Evolutionary conservation across 2,797 vertebrate species (phyloP).

Genomic region (Limnodromus scolopaceus): DNA sequence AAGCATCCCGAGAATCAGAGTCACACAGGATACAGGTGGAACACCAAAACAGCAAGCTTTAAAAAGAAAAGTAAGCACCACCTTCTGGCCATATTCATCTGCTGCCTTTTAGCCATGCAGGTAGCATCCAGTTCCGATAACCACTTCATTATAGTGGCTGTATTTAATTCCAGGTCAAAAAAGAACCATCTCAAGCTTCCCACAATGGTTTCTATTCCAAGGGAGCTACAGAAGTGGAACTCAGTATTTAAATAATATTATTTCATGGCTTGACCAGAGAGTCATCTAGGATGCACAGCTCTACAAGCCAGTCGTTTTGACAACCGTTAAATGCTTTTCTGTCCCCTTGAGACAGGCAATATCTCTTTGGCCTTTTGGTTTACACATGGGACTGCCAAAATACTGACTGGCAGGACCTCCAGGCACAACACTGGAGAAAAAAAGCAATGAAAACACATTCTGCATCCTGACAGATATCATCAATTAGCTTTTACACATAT

Average conservation of each 20-base stretch:
- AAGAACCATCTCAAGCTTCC: background rate
- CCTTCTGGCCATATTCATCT: background rate
- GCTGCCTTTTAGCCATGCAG: background rate
- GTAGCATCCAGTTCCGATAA: background rate
- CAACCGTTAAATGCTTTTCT: background rate
- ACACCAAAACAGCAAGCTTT: background rate
- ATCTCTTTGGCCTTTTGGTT: background rate
- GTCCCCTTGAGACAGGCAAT: background rate
- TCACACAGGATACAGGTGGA: fast-evolving
- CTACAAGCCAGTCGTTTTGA: background rate
- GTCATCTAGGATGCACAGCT: background rate
- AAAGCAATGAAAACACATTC: background rate
- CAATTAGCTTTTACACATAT: background rate
- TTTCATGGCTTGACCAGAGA: background rate
- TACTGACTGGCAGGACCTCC: background rate
- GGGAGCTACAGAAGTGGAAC: background rate
- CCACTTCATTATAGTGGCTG: background rate
- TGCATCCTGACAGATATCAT: background rate
- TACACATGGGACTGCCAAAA: background rate
- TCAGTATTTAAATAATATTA: background rate
- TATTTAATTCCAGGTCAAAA: background rate
- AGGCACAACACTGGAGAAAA: background rate
- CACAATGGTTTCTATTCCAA: background rate
- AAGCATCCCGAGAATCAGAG: background rate
- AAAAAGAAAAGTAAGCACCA: background rate